Evolutionary conservation across 2,888 invertebrate genomes (phyloP).

Genomic region (Trichacis sp.): DNA sequence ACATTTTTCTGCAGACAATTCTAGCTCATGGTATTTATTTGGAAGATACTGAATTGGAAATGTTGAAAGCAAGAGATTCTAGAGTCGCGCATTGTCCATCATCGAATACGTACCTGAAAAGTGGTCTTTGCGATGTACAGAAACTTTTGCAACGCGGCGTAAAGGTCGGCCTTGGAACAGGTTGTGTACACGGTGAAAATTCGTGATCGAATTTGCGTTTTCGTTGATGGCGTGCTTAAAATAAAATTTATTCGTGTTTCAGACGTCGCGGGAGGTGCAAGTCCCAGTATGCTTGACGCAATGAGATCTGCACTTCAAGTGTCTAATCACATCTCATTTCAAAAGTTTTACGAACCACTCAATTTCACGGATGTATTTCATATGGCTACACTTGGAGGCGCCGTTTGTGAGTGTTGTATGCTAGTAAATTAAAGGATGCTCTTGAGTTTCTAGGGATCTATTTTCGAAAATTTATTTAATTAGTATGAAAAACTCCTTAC

Average conservation of each 20-base stretch:
- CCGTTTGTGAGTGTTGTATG: slow-evolving; percentile 64
- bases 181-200: too few species aligned
- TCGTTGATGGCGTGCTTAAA: too few species aligned
- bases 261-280: slow-evolving; percentile 90
- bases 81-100: slow-evolving; percentile 89
- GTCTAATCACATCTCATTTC: slow-evolving; percentile 77
- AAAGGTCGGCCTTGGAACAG: slow-evolving; percentile 88
- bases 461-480: too few species aligned
- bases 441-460: too few species aligned
- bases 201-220: too few species aligned
- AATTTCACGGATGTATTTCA: slow-evolving; percentile 83
- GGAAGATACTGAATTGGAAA: slow-evolving; percentile 76
- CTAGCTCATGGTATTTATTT: slow-evolving; percentile 89
- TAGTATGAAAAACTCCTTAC: slow-evolving; percentile 8
- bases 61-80: slow-evolving; percentile 74
- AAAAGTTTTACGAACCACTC: slow-evolving; percentile 72
- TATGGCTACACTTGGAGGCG: slow-evolving; percentile 89
- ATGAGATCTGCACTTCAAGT: slow-evolving; percentile 81
- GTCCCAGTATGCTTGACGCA: slow-evolving; percentile 80
- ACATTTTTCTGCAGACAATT: slow-evolving; percentile 74
- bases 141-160: slow-evolving; percentile 75
- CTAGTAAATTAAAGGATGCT: too few species aligned
- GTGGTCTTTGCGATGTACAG: slow-evolving; percentile 84
- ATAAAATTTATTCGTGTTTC: too few species aligned
- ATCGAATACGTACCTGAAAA: slow-evolving; percentile 84